These are phyloP conservation scores for Cygnus olor DNA, from an alignment of 2,797 vertebrate species.

Conservation along the genomic window DNA sequence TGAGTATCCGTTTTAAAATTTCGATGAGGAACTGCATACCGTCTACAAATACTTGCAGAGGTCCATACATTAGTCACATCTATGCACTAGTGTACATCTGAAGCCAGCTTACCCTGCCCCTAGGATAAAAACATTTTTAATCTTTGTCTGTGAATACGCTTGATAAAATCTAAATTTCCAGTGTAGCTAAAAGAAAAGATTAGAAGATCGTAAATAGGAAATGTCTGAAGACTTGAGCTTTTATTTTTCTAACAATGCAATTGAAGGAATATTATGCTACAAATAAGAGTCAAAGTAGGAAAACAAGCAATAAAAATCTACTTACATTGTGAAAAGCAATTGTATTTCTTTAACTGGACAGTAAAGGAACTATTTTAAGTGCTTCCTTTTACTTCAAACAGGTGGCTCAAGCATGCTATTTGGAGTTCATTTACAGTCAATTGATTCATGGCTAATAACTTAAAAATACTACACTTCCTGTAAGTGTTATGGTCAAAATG, in stretches of 20 bases:
- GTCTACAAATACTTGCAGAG: not conserved
- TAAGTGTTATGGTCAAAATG: slow-evolving; percentile 8
- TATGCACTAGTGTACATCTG: not conserved
- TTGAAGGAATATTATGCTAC: not conserved
- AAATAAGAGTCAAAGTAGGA: slow-evolving; percentile 1
- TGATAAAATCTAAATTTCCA: not conserved
- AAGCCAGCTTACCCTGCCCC: not conserved
- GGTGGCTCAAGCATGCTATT: slow-evolving; percentile 20
- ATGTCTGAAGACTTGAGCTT: not conserved
- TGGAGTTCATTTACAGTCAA: slow-evolving; percentile 45
- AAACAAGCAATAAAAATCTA: slow-evolving; percentile 13
- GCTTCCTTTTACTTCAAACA: slow-evolving; percentile 57
- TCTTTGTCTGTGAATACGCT: not conserved
- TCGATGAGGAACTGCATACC: not conserved
- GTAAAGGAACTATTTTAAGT: slow-evolving; percentile 51
- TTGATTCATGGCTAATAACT: slow-evolving; percentile 45
- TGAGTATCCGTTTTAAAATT: not conserved
- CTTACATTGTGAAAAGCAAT: not conserved
- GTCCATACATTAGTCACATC: not conserved
- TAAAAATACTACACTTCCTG: slow-evolving; percentile 55
- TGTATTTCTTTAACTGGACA: slow-evolving; percentile 31
- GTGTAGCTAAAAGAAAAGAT: not conserved
- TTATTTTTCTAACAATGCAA: not conserved
- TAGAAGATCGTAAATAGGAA: not conserved
- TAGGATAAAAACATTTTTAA: not conserved